These are phyloP conservation scores for Hypselothyrea guttata DNA, from an alignment of 2,888 invertebrate genomes.

Conservation along the genomic window DNA sequence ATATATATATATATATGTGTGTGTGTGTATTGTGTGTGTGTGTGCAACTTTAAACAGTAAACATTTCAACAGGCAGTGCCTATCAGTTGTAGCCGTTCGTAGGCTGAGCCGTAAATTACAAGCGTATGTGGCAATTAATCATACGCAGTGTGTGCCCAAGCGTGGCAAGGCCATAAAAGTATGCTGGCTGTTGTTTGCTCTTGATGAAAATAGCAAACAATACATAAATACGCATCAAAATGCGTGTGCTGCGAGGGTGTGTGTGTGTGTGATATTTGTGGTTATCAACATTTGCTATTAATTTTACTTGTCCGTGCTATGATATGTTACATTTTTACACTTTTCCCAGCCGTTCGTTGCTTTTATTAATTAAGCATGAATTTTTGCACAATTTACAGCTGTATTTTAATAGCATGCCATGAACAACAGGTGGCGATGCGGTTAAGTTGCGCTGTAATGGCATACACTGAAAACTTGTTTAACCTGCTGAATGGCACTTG, in stretches of 20 bases:
- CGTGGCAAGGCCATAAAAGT: slow-evolving; percentile 30
- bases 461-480: background rate
- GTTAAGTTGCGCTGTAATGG: slow-evolving; percentile 8
- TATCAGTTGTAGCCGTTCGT: slow-evolving; percentile 17
- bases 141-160: slow-evolving; percentile 60
- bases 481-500: background rate
- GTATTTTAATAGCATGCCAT: slow-evolving; percentile 16
- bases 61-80: slow-evolving; percentile 35
- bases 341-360: background rate
- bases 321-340: background rate
- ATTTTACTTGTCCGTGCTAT: background rate
- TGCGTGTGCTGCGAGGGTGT: slow-evolving; percentile 5
- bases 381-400: slow-evolving; percentile 23
- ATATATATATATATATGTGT: slow-evolving; percentile 1
- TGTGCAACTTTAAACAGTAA: slow-evolving; percentile 29
- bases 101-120: slow-evolving; percentile 32
- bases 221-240: slow-evolving; percentile 27
- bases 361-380: slow-evolving; percentile 35
- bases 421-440: slow-evolving; percentile 37
- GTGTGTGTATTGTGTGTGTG: slow-evolving; percentile 20
- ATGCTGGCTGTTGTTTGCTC: slow-evolving; percentile 10
- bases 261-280: background rate
- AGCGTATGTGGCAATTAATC: slow-evolving; percentile 52
- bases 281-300: background rate
- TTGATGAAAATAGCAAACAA: slow-evolving; percentile 22